Conservation (phyloP, 2,797 vertebrate genomes). For the Bradypus variegatus region DNA sequence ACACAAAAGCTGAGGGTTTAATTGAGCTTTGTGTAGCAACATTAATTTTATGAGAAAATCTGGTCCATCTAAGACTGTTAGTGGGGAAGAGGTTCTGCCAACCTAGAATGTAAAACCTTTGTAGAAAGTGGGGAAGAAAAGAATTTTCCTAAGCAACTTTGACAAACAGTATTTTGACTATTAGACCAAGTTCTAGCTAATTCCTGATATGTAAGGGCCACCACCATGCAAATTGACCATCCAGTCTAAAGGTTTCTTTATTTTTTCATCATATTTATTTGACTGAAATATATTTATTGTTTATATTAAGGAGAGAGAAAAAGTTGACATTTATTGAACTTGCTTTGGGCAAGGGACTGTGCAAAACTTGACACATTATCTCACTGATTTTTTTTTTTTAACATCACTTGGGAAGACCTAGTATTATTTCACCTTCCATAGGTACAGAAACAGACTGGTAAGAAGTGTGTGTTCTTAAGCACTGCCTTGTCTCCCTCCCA, state of each 20-base stretch:
- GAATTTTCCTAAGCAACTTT: background rate
- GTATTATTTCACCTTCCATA: background rate
- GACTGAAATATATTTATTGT: background rate
- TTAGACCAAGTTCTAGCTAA: background rate
- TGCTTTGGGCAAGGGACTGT: background rate
- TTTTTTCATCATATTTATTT: background rate
- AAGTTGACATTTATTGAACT: background rate
- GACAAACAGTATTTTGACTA: background rate
- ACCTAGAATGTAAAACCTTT: background rate
- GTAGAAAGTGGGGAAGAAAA: background rate
- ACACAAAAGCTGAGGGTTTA: background rate
- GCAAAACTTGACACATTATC: background rate
- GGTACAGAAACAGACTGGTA: background rate
- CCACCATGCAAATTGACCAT: background rate
- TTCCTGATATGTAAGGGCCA: background rate
- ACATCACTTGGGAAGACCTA: background rate
- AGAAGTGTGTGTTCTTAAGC: background rate
- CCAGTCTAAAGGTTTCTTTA: background rate
- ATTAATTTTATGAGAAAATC: background rate
- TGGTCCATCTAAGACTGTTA: background rate
- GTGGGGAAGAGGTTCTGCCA: background rate
- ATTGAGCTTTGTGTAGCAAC: background rate
- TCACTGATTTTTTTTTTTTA: background rate
- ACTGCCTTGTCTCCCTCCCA: background rate
- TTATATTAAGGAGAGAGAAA: background rate